A percentile compares a stretch with the other conserved stretches of the same genome.
Conservation (phyloP, 1,140 invertebrate species). For the Drosophila auraria region DNA sequence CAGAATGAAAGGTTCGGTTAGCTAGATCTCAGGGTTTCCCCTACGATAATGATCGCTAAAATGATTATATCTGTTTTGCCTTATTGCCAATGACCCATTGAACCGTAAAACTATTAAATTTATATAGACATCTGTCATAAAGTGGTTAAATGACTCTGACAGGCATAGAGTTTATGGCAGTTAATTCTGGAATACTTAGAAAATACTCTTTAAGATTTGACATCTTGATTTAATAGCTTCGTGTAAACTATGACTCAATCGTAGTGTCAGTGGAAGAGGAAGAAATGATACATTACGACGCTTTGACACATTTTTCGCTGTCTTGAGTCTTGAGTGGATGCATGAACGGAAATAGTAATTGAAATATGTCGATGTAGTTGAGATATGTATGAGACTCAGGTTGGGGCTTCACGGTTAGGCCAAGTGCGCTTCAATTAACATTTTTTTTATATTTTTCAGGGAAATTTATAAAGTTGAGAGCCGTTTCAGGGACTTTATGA, state of each 20-base stretch:
- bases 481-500: no score
- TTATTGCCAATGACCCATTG: constrained; percentile 13
- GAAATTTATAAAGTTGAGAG: neutral
- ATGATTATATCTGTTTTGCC: neutral
- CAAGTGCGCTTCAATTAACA: neutral
- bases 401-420: neutral
- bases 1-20: neutral
- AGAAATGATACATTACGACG: constrained; percentile 29
- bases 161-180: neutral
- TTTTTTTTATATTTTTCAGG: neutral
- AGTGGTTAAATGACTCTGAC: neutral
- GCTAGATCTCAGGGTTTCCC: neutral
- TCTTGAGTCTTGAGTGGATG: constrained; percentile 47
- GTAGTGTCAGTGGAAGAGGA: constrained; percentile 15
- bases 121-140: constrained; percentile 6
- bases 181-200: neutral
- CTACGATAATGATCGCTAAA: neutral
- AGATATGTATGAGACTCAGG: constrained; percentile 25
- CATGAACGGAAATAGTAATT: constrained; percentile 74
- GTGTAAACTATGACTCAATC: constrained; percentile 27
- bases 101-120: constrained; percentile 16
- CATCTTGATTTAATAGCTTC: constrained; percentile 1
- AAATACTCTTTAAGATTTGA: neutral
- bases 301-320: constrained; percentile 29
- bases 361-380: constrained; percentile 52